Evolutionary conservation across 1,140 invertebrate species (phyloP).

Genomic region (Octopus bimaculoides): DNA sequence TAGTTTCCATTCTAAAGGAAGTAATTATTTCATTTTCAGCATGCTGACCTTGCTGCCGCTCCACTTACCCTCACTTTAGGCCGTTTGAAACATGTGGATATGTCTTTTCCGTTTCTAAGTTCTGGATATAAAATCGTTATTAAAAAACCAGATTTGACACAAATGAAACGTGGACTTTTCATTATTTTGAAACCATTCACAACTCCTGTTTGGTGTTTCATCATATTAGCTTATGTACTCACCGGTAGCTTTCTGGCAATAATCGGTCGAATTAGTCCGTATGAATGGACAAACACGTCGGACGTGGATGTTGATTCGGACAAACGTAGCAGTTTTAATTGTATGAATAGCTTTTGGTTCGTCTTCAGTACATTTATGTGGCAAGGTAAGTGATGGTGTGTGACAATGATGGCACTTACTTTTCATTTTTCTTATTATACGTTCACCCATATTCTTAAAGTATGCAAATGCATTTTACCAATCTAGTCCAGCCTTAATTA

Average conservation of each 20-base stretch:
- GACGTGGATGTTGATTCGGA: constrained; percentile 24
- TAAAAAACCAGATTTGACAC: constrained; percentile 37
- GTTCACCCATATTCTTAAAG: too few species aligned
- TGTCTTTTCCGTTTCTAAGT: constrained; percentile 23
- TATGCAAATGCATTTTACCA: too few species aligned
- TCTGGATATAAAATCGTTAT: constrained; percentile 23
- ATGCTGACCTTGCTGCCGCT: constrained; percentile 27
- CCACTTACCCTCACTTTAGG: constrained; percentile 18
- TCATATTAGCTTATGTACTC: constrained; percentile 67
- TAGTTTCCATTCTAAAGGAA: too few species aligned
- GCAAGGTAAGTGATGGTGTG: constrained; percentile 20
- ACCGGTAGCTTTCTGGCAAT: constrained; percentile 91
- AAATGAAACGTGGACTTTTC: constrained; percentile 81
- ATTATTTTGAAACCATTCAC: constrained; percentile 94
- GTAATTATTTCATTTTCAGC: constrained; percentile 16
- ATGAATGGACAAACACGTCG: constrained; percentile 71
- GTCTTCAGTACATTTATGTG: constrained; percentile 24
- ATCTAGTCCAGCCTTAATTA: too few species aligned
- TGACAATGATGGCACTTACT: too few species aligned
- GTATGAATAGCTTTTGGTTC: constrained; percentile 26
- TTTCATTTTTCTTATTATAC: too few species aligned
- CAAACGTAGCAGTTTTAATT: constrained; percentile 16
- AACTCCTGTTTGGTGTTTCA: constrained; percentile 95
- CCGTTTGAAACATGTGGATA: constrained; percentile 5
- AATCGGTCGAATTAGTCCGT: constrained; percentile 87